A percentile compares a stretch with the other conserved stretches of the same genome.
Evolutionary conservation across 1,140 invertebrate genomes (phyloP).

Genomic region (Lepidotrigona ventralis): DNA sequence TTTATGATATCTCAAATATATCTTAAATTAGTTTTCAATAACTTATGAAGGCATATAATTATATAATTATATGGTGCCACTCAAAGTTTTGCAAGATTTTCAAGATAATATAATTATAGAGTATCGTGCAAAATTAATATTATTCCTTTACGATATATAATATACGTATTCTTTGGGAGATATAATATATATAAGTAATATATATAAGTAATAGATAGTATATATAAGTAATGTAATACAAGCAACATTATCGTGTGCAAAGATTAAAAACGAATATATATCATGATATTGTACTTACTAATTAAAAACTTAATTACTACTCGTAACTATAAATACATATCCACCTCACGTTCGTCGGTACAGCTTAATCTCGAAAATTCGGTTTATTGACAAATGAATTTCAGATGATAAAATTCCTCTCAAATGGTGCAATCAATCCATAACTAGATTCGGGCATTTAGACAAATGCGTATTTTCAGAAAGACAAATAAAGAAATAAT

Average conservation of each 20-base stretch:
- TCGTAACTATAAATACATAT: background rate
- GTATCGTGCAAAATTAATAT: constrained; percentile 8
- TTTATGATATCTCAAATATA: background rate
- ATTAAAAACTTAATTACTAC: background rate
- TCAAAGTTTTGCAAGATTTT: background rate
- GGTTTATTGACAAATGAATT: background rate
- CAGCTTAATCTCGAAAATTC: background rate
- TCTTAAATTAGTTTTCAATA: background rate
- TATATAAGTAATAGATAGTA: no score
- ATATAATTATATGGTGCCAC: background rate
- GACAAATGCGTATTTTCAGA: background rate
- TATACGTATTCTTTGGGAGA: background rate
- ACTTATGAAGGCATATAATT: background rate
- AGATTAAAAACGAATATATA: constrained; percentile 11
- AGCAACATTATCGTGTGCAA: background rate
- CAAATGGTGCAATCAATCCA: background rate
- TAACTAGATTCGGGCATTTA: background rate
- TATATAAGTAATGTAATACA: constrained; percentile 12
- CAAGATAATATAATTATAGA: background rate
- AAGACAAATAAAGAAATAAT: background rate
- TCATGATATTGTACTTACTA: background rate
- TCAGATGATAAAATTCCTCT: background rate
- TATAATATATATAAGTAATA: background rate
- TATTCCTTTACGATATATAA: background rate
- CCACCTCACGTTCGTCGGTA: background rate